phyloP scores from a whole-genome alignment of 2,113 vertebrate genomes.

The Bucco capensis region DNA sequence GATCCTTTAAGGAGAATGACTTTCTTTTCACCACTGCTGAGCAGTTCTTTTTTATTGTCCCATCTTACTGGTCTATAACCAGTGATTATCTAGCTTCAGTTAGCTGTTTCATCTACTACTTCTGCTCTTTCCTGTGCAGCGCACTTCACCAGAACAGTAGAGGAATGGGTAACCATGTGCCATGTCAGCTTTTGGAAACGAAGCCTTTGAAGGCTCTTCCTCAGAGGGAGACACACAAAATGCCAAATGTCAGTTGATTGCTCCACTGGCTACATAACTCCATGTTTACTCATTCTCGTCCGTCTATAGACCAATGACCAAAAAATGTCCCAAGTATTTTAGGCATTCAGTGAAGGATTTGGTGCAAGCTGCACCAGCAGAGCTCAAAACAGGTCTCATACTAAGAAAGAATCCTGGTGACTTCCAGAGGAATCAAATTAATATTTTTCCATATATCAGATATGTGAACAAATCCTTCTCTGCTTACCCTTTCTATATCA shows the following conservation, averaged over 20 bases:
- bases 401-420: not conserved
- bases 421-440: not conserved
- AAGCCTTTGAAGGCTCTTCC: not conserved
- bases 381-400: not conserved
- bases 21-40: not conserved
- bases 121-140: not conserved
- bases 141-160: conserved; percentile 6
- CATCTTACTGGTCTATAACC: not conserved
- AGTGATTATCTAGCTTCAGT: not conserved
- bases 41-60: not conserved
- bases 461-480: not conserved
- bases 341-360: not conserved
- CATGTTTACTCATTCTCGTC: conserved; percentile 34
- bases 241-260: not conserved
- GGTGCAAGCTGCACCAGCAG: not conserved
- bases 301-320: not conserved
- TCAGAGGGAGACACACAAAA: not conserved
- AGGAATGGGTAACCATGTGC: not conserved
- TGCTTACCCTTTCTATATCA: not conserved
- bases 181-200: conserved; percentile 2
- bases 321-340: not conserved
- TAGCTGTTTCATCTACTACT: not conserved
- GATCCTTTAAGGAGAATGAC: not conserved
- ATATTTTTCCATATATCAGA: not conserved
- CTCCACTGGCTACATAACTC: conserved; percentile 17